A percentile compares a stretch with the other conserved stretches of the same genome.
These are phyloP conservation scores for Takifugu bimaculatus DNA, from an alignment of 2,113 vertebrate genomes.

Conservation along the genomic window DNA sequence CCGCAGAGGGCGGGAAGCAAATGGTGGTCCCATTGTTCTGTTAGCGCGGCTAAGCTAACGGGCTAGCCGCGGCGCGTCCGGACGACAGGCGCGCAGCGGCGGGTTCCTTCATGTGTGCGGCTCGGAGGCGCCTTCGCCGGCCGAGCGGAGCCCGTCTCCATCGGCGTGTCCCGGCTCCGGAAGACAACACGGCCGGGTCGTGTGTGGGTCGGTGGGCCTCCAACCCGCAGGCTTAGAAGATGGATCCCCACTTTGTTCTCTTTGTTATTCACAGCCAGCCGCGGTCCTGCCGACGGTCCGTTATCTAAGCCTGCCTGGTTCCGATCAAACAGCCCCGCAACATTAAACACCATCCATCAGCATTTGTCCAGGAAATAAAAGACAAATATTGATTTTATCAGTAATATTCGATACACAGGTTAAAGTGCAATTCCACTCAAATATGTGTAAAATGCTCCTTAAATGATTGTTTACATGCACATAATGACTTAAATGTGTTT, in stretches of 20 bases:
- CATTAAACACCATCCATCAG: too few species aligned
- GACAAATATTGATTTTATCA: too few species aligned
- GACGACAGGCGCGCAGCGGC: background rate
- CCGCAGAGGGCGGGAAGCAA: slow-evolving; percentile 75
- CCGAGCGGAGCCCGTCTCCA: background rate
- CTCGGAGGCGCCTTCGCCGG: fast-evolving
- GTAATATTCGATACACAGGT: background rate
- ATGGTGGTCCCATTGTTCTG: slow-evolving; percentile 73
- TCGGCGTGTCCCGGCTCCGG: background rate
- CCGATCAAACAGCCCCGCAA: too few species aligned
- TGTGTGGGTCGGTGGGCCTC: slow-evolving; percentile 2
- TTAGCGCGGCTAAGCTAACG: slow-evolving; percentile 43
- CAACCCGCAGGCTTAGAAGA: slow-evolving; percentile 22
- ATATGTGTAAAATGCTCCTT: background rate
- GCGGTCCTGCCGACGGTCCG: background rate
- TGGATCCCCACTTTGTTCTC: slow-evolving; percentile 43
- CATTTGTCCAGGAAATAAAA: too few species aligned
- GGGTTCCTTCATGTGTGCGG: background rate
- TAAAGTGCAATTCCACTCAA: slow-evolving; percentile 12
- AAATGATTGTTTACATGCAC: background rate
- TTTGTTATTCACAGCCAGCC: slow-evolving; percentile 43
- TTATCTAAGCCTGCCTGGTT: too few species aligned
- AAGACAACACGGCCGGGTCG: fast-evolving
- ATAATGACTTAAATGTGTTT: too few species aligned
- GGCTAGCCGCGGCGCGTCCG: slow-evolving; percentile 34